Evolutionary conservation across 2,888 invertebrate species (phyloP), one percentile per base, ranked within the genome.

Genomic region (Miltochrista miniata): DNA sequence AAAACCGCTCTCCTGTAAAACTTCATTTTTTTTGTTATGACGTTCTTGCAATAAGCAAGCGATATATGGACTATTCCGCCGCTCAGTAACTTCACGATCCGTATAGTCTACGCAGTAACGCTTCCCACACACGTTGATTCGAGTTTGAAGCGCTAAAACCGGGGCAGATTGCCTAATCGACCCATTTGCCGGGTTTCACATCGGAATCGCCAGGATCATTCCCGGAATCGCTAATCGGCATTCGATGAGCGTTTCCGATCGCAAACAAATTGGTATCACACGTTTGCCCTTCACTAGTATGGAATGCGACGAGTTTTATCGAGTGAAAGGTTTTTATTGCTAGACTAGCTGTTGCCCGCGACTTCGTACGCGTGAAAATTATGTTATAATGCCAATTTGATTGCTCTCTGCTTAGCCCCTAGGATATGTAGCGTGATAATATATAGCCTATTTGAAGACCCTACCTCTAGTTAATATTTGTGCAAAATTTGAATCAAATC

Each of bases 91-190:
- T 41, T 31, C 14, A 12, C 12, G 34, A 37, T 34, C 44, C 54
- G 34, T 63, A 50, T 45, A 51, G 37, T 47, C 18, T 33, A 38
- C 33, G 45, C 44, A 38, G 50, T 56, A 54, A 61, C 57, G 58
- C 57, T 52, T 50, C 44, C 36, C 48, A 39, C 53, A 49, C 54
- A 49, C 64, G 57, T 59, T 75, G 74, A 78, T 71, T 71, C 70
- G 72, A 76, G 75, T 77, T 80, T 76, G 72, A 77, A 72, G 61
- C 73, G 70, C 68, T 76, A 70, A 71, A 76, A 75, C 74, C 64
- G 68, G 79, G 78, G 75, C 79, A 74, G 71, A 80, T 79, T 73
- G 78, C 76, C 79, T 85, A 85, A 86, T 84, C 83, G 79, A 69
- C 74, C 83, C 81, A 82, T 83, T 83, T 83, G 69, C 77, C 76